phyloP scores from a whole-genome alignment of 1,140 invertebrate genomes.

The Cotesia typhae region DNA sequence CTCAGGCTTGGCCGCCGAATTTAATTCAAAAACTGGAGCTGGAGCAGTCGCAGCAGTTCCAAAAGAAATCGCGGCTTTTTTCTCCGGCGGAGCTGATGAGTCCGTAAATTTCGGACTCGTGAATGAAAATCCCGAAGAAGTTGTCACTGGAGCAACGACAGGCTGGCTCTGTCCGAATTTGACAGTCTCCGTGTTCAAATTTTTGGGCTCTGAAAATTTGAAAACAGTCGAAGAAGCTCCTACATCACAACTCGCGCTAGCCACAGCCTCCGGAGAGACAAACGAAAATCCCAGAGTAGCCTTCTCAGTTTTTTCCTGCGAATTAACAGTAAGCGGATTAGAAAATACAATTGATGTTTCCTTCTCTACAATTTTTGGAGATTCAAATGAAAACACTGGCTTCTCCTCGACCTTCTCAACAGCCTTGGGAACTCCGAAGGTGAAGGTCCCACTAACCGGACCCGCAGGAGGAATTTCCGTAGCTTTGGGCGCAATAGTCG shows the following conservation, averaged over 20 bases:
- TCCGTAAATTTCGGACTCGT: conserved; percentile 8
- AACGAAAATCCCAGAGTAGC: conserved; percentile 15
- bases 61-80: conserved; percentile 15
- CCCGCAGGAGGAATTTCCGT: conserved; percentile 39
- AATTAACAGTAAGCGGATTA: background rate
- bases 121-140: conserved; percentile 16
- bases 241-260: background rate
- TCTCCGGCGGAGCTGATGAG: background rate
- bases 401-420: conserved; percentile 25
- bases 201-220: conserved; percentile 42
- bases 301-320: background rate
- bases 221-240: conserved; percentile 36
- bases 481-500: too few relatives aligned
- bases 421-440: conserved; percentile 49
- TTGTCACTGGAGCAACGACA: background rate
- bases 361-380: conserved; percentile 39
- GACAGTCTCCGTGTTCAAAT: conserved; percentile 15
- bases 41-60: conserved; percentile 16
- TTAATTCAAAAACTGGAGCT: conserved; percentile 10
- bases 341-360: conserved; percentile 16
- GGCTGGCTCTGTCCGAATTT: conserved; percentile 4
- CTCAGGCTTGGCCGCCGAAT: background rate
- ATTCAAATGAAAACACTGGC: conserved; percentile 48
- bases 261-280: conserved; percentile 13
- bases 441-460: conserved; percentile 58